These are phyloP conservation scores for Watsonalla binaria DNA, from an alignment of 2,888 invertebrate genomes.

Conservation along the genomic window DNA sequence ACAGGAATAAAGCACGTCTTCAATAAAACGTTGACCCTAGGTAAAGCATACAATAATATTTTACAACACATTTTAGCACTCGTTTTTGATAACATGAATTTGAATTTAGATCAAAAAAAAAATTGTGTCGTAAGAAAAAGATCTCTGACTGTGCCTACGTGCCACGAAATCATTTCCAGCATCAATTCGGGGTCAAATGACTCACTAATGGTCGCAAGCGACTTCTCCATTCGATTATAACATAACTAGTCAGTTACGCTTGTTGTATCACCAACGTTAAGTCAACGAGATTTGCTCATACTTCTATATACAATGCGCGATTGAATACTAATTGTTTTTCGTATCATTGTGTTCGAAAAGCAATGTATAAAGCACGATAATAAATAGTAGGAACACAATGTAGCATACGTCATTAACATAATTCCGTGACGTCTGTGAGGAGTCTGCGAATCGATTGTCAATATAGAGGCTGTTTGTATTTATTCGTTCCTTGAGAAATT, in stretches of 20 bases:
- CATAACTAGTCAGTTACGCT: conserved; percentile 34
- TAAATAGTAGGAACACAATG: background rate
- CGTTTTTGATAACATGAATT: too few relatives aligned
- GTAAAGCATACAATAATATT: too few relatives aligned
- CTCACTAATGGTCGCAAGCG: conserved; percentile 41
- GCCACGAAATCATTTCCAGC: conserved; percentile 16
- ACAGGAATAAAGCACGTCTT: too few relatives aligned
- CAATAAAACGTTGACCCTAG: too few relatives aligned
- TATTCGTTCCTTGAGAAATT: conserved; percentile 10
- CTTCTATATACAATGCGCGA: conserved; percentile 12
- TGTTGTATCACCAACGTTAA: conserved; percentile 19
- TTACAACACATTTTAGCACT: too few relatives aligned
- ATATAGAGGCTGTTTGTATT: conserved; percentile 29
- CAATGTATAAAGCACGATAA: conserved; percentile 4
- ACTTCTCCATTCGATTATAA: conserved; percentile 47
- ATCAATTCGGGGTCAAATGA: conserved; percentile 37
- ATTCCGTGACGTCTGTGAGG: conserved; percentile 33
- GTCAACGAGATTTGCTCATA: conserved; percentile 1
- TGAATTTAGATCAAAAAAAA: too few relatives aligned
- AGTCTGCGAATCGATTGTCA: conserved; percentile 33
- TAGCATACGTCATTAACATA: background rate
- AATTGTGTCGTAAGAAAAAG: conserved; percentile 9
- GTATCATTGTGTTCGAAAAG: background rate
- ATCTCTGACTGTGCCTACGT: conserved; percentile 6
- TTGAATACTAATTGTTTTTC: background rate